Conservation (phyloP, 2,888 invertebrate genomes). For the Bellardia bayeri region DNA sequence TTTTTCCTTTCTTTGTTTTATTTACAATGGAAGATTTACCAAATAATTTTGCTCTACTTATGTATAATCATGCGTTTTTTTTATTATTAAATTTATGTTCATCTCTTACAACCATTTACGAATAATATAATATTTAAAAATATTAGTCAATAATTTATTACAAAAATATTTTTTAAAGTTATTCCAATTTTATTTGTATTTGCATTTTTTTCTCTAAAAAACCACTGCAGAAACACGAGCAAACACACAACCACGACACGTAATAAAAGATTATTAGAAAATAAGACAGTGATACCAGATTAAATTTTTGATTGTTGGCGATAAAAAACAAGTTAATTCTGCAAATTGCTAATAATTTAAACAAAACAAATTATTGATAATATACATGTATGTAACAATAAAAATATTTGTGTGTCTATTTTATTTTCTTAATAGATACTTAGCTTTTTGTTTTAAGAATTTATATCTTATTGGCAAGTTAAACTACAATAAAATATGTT, state of each 20-base stretch:
- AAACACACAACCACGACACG: slow-evolving; percentile 48
- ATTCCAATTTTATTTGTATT: slow-evolving; percentile 22
- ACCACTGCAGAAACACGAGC: slow-evolving; percentile 42
- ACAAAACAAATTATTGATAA: too few relatives aligned
- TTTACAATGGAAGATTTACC: slow-evolving; percentile 39
- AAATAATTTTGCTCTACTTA: slow-evolving; percentile 18
- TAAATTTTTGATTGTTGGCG: neutral
- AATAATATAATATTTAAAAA: slow-evolving; percentile 17
- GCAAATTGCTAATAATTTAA: too few relatives aligned
- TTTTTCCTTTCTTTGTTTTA: slow-evolving; percentile 19
- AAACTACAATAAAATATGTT: too few relatives aligned
- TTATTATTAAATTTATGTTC: neutral
- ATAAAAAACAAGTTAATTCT: neutral
- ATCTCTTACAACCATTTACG: slow-evolving; percentile 33
- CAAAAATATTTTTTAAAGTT: neutral
- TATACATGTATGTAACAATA: too few relatives aligned
- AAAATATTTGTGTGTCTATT: too few relatives aligned
- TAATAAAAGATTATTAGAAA: slow-evolving; percentile 29
- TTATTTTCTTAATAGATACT: too few relatives aligned
- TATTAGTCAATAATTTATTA: slow-evolving; percentile 6
- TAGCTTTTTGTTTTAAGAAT: too few relatives aligned
- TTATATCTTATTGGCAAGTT: too few relatives aligned
- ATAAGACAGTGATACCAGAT: slow-evolving; percentile 28
- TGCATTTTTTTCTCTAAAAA: slow-evolving; percentile 41
- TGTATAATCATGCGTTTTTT: neutral